phyloP scores from a whole-genome alignment of 2,797 vertebrate species.

The Todus mexicanus region DNA sequence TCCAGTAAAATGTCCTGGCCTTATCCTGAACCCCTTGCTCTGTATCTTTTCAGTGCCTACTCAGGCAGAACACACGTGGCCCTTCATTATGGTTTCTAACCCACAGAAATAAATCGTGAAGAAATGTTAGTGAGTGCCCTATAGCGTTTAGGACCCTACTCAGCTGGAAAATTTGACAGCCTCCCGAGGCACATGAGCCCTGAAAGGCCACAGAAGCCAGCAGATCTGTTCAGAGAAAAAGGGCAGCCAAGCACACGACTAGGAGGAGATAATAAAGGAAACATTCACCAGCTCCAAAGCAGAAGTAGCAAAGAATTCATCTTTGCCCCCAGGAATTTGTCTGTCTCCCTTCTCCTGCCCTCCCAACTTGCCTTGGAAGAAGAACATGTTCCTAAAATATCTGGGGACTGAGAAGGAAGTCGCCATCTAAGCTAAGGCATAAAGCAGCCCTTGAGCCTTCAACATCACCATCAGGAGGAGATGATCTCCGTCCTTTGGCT shows the following conservation, averaged over 20 bases:
- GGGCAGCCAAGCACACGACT: not conserved
- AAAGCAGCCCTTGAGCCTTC: not conserved
- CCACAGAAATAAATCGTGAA: not conserved
- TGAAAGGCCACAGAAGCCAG: slow-evolving; percentile 2
- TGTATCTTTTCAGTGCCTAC: not conserved
- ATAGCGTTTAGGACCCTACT: not conserved
- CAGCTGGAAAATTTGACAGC: slow-evolving; percentile 40
- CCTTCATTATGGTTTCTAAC: not conserved
- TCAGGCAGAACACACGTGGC: not conserved
- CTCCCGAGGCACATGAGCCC: not conserved
- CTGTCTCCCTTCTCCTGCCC: not conserved
- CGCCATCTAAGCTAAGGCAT: not conserved
- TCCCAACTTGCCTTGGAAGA: not conserved
- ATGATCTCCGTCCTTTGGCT: not conserved
- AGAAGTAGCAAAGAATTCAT: not conserved
- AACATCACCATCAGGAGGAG: not conserved
- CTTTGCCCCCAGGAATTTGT: not conserved
- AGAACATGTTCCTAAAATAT: not conserved
- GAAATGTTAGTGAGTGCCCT: not conserved
- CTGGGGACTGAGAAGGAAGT: not conserved
- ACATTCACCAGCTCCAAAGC: not conserved
- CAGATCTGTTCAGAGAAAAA: not conserved
- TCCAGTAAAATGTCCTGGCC: not conserved
- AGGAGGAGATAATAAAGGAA: not conserved
- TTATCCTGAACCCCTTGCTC: not conserved